Evolutionary conservation across 2,888 invertebrate genomes (phyloP), one percentile per base, ranked within the genome.

Genomic region (Parapristionchus giblindavisi): DNA sequence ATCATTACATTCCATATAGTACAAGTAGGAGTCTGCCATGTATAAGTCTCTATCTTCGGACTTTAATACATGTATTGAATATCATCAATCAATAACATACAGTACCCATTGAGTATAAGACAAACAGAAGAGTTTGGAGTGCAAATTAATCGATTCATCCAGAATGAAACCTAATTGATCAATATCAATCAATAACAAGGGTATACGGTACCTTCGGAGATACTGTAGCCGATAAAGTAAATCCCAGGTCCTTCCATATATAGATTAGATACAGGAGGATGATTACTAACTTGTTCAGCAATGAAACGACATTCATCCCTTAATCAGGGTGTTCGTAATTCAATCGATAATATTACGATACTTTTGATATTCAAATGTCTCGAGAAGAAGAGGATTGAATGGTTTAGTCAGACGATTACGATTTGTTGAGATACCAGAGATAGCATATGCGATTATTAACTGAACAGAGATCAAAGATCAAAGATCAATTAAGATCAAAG

Each of bases 1-100:
- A 96, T 94, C 84, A 97, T 94, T 76, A 97, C 93, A 89, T 97
- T 97, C 90, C 96, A 96, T 34, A 97, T 93, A 89, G 94, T 94
- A 89, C 96, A 96, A 90, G 94, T 95, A 72, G 96, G 94, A 89
- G 95, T 95, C 79, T 92, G 93, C 96, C 96, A 97, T 21, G 94
- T 94, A 89, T 96, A 97, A 0, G 93, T 92, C 89, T 96, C 96
- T 36, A 93, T 93, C 92, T 32, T 29, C 2, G 17, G 27, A 5
- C 63, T 65, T 40, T 8, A 94, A 94, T 84, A 52, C 40, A 56
- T n/a, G n/a, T n/a, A n/a, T n/a, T n/a, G n/a, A n/a, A n/a, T n/a
- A n/a, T n/a, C n/a, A n/a, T n/a, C n/a, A n/a, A n/a, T n/a, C n/a
- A n/a, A 51, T 34, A 34, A 52, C 6, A 54, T 54, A 32, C 51